A percentile compares a stretch with the other conserved stretches of the same genome.
Conservation (phyloP, 2,797 vertebrate species). For the Chelmon rostratus region DNA sequence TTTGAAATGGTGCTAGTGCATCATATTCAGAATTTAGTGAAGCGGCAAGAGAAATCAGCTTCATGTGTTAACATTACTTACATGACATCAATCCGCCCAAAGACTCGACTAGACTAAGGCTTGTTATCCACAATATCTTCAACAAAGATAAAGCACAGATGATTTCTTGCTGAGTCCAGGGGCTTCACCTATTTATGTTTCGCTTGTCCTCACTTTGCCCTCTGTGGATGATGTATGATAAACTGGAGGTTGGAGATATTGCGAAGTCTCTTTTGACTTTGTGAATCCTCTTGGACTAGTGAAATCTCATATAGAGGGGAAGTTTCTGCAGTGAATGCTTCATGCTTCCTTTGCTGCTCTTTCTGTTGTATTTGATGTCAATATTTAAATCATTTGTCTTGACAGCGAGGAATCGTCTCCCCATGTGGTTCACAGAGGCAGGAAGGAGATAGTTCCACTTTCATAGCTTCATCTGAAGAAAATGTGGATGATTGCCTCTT, state of each 20-base stretch:
- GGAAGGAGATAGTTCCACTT: slow-evolving; percentile 79
- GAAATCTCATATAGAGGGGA: slow-evolving; percentile 45
- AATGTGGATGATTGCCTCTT: slow-evolving; percentile 73
- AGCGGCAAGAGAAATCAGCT: background rate
- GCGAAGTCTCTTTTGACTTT: slow-evolving; percentile 59
- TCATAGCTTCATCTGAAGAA: slow-evolving; percentile 67
- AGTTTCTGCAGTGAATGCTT: slow-evolving; percentile 53
- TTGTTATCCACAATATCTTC: slow-evolving; percentile 24
- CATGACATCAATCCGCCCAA: slow-evolving; percentile 6
- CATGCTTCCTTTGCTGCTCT: slow-evolving; percentile 62
- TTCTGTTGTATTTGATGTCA: slow-evolving; percentile 79
- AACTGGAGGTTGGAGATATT: slow-evolving; percentile 51
- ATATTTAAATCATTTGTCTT: slow-evolving; percentile 83
- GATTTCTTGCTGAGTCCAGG: slow-evolving; percentile 26
- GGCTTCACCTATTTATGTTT: slow-evolving; percentile 51
- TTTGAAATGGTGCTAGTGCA: background rate
- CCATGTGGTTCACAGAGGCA: slow-evolving; percentile 68
- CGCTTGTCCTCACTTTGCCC: slow-evolving; percentile 53
- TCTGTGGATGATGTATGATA: slow-evolving; percentile 52
- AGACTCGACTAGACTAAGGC: background rate
- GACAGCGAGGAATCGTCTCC: slow-evolving; percentile 69
- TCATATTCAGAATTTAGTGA: background rate
- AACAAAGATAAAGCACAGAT: slow-evolving; percentile 34
- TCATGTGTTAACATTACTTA: background rate
- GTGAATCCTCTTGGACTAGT: slow-evolving; percentile 42